These are phyloP conservation scores for Erynnis tages DNA, from an alignment of 2,888 invertebrate genomes.

Conservation along the genomic window DNA sequence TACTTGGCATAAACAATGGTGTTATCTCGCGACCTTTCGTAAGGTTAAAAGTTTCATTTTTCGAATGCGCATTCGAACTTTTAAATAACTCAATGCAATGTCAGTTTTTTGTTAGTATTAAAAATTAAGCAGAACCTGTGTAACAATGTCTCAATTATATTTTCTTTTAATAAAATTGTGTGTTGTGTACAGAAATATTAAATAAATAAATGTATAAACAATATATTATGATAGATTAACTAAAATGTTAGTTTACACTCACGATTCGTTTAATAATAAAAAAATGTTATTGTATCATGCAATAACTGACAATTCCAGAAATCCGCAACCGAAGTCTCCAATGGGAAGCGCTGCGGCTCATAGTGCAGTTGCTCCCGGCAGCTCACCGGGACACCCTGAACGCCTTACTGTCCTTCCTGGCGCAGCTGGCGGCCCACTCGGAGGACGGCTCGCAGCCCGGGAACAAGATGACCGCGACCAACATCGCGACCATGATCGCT, in stretches of 20 bases:
- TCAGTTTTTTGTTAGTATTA: too few relatives aligned
- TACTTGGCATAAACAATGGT: neutral
- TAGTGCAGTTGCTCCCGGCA: conserved; percentile 92
- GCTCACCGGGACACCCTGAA: conserved; percentile 95
- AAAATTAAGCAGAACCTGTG: too few relatives aligned
- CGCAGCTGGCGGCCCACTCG: conserved; percentile 87
- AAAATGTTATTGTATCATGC: too few relatives aligned
- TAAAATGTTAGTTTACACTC: too few relatives aligned
- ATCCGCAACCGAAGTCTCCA: conserved; percentile 91
- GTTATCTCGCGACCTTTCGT: neutral
- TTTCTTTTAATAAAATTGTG: too few relatives aligned
- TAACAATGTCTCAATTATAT: too few relatives aligned
- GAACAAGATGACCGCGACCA: conserved; percentile 96
- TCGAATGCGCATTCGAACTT: neutral
- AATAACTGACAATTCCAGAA: conserved; percentile 69
- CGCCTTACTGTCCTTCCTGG: conserved; percentile 90
- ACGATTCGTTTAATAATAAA: too few relatives aligned
- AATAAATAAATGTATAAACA: too few relatives aligned
- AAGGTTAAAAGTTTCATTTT: neutral
- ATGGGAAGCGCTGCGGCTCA: conserved; percentile 90
- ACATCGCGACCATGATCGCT: conserved; percentile 96
- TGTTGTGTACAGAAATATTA: too few relatives aligned
- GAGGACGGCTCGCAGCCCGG: conserved; percentile 86
- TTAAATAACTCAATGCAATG: too few relatives aligned
- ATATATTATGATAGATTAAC: too few relatives aligned